A percentile compares a stretch with the other conserved stretches of the same genome.
Conservation (phyloP, 2,888 invertebrate genomes). For the Ganaspis brasiliensis region DNA sequence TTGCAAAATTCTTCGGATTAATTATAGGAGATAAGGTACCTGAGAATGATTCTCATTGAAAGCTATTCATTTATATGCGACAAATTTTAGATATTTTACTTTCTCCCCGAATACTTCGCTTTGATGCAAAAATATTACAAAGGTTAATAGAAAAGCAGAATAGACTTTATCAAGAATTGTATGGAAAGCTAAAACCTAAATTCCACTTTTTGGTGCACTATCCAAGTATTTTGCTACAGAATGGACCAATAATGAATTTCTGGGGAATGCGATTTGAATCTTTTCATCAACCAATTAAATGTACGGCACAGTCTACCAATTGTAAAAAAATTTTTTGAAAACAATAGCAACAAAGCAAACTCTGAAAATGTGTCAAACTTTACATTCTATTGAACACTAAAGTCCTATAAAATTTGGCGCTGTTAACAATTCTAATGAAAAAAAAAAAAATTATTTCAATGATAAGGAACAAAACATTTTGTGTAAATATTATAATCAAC, state of each 20-base stretch:
- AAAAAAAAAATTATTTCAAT: not conserved
- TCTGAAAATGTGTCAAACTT: not conserved
- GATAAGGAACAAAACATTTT: not conserved
- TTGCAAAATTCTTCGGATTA: constrained; percentile 40
- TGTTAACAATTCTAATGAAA: not conserved
- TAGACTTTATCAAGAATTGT: constrained; percentile 9
- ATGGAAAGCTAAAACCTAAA: constrained; percentile 1
- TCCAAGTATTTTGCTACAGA: constrained; percentile 1
- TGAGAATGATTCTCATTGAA: constrained; percentile 34
- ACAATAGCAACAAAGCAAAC: not conserved
- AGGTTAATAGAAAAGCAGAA: constrained; percentile 2
- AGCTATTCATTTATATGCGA: constrained; percentile 35
- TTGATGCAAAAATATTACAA: constrained; percentile 25
- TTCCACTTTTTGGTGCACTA: constrained; percentile 38
- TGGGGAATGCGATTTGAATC: constrained; percentile 45
- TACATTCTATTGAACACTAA: not conserved
- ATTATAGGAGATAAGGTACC: constrained; percentile 45
- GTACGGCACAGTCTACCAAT: not conserved
- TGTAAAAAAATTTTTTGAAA: constrained; percentile 5
- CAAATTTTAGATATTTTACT: constrained; percentile 39
- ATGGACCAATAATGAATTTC: constrained; percentile 27
- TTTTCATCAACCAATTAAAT: not conserved
- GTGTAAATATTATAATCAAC: not conserved
- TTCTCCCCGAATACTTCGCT: not conserved
- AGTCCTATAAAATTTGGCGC: not conserved